Base-by-base conservation (phyloP, 2,888 invertebrate species). In the Altica lythri region DNA sequence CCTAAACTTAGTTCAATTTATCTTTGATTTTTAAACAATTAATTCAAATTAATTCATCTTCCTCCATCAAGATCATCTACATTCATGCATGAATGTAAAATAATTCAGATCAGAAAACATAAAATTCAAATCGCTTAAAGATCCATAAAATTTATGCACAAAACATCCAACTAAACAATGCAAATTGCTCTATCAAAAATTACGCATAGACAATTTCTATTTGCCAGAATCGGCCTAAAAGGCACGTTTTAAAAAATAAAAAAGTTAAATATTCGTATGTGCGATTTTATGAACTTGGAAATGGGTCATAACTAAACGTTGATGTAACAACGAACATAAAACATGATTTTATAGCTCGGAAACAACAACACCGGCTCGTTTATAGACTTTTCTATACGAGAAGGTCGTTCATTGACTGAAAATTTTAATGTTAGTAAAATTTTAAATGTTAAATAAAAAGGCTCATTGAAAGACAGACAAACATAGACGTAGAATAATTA, bases 361-460 rank as follows among this genome's bases (percentile, higher is more conserved):
- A 70, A 71, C 71, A 74, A 72, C 74, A 73, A 49, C 49, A 42
- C 49, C 40, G 49, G 13, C 25, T 40, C 40, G 49, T 49, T 49
- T 49, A 49, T 49, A 49, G 49, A 49, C 49, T 49, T 49, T 49
- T 49, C 49, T 42, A 42, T 30, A 40, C 40, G 40, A 49, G 71
- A 75, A 75, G 75, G 75, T 69, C 75, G 75, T 73, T 74, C 71
- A 68, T 72, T 74, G 74, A 74, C 75, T 74, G 75, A 74, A 74
- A 74, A 71, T 69, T 70, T 69, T 49, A 50, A 57, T 52, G 51
- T 13, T n/a, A 49, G 32, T 40, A n/a, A 30, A 49, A 49, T 49
- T 49, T 45, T 40, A 14, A 48, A 48, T 38, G 18, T 18, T 13
- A n/a, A 37, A 37, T 37, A 16, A 37, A 30, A 30, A 13, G 12